These are phyloP conservation scores for Rhopilema esculentum DNA, from an alignment of 30 jellyfish, hydroid and myxozoan species.

Conservation along the genomic window DNA sequence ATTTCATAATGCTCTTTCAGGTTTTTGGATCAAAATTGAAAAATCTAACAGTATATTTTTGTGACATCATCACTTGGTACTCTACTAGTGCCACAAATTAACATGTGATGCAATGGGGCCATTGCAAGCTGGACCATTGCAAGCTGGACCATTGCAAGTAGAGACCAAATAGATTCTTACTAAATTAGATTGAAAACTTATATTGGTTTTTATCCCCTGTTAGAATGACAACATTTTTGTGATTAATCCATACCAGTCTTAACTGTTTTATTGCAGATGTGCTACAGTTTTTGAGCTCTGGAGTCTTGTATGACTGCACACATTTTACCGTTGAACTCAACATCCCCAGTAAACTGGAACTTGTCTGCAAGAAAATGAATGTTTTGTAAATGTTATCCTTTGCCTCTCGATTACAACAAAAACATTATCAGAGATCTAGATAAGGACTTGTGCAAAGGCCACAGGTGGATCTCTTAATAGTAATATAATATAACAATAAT, in stretches of 20 bases:
- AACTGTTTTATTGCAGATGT: conserved; percentile 53
- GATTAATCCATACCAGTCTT: conserved; percentile 82
- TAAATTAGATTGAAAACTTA: conserved; percentile 56
- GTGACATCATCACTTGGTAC: too few species aligned
- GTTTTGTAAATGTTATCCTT: neutral
- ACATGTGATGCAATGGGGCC: too few species aligned
- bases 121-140: too few species aligned
- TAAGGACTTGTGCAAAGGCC: neutral
- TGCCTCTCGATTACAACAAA: neutral
- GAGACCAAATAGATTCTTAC: neutral
- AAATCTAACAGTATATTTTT: too few species aligned
- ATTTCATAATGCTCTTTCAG: too few species aligned
- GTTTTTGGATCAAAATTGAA: too few species aligned
- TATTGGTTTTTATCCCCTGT: conserved; percentile 89
- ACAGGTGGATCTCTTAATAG: too few species aligned
- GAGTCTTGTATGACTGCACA: conserved; percentile 82
- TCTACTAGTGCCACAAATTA: too few species aligned
- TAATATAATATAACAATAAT: too few species aligned
- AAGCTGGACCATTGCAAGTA: too few species aligned
- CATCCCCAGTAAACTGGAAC: conserved; percentile 92
- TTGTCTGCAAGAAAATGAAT: conserved; percentile 72
- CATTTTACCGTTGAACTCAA: conserved; percentile 93
- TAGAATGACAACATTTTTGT: conserved; percentile 78
- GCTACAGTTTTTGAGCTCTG: conserved; percentile 55
- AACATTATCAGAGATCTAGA: neutral